Percentiles rank a stretch among this genome's conserved stretches.
Conservation (phyloP, 2,888 invertebrate genomes). For the Keiferia lycopersicella region DNA sequence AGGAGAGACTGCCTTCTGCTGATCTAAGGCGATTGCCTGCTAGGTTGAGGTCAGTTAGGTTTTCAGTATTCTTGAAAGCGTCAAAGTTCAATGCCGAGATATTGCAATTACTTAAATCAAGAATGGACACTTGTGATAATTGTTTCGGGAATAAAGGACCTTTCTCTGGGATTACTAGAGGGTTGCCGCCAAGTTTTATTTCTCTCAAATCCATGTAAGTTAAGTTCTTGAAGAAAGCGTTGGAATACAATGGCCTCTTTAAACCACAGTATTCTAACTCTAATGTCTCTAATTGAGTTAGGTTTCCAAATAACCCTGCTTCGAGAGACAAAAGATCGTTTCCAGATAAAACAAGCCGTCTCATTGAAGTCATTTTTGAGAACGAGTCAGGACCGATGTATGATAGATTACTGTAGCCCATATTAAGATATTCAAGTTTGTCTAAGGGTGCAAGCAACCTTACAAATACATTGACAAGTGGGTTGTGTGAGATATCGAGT, state of each 20-base stretch:
- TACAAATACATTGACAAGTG: conserved; percentile 85
- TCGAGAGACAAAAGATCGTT: conserved; percentile 85
- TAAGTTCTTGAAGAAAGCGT: conserved; percentile 84
- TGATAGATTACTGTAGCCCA: conserved; percentile 87
- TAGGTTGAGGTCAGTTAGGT: conserved; percentile 83
- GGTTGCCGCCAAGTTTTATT: conserved; percentile 85
- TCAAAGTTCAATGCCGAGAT: conserved; percentile 81
- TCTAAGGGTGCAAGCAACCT: conserved; percentile 83
- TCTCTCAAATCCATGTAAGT: conserved; percentile 84
- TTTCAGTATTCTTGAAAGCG: conserved; percentile 82
- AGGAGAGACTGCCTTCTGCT: conserved; percentile 73
- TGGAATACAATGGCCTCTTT: conserved; percentile 83
- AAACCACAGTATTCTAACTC: conserved; percentile 86
- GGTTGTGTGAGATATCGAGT: conserved; percentile 86
- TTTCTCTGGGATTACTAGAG: conserved; percentile 80
- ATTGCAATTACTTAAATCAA: conserved; percentile 85
- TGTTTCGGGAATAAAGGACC: conserved; percentile 84
- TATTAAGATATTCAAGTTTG: conserved; percentile 85
- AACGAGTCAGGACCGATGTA: conserved; percentile 84
- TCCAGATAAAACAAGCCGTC: conserved; percentile 84
- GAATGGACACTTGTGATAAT: conserved; percentile 82
- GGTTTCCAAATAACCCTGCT: conserved; percentile 84
- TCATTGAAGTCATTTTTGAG: conserved; percentile 85
- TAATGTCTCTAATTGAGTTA: conserved; percentile 84
- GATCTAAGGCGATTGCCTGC: conserved; percentile 81